phyloP scores from a whole-genome alignment of 2,113 vertebrate genomes.

The Serranochromis macrocephalus region DNA sequence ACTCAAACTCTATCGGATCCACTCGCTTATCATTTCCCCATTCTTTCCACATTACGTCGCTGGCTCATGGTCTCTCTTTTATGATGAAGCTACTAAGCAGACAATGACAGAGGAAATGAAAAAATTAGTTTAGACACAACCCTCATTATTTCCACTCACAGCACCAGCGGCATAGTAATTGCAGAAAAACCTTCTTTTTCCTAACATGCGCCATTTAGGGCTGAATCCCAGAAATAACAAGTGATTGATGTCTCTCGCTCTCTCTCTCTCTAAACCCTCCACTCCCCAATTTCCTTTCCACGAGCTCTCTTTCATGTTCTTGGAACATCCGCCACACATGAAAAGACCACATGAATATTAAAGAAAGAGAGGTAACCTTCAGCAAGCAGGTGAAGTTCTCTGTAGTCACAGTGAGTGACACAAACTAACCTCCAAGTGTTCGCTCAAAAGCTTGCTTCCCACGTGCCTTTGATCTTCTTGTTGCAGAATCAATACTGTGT shows the following conservation, averaged over 20 bases:
- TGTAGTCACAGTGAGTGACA: neutral
- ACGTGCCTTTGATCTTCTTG: neutral
- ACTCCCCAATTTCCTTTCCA: neutral
- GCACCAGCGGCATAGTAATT: neutral
- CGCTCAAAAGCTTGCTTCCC: neutral
- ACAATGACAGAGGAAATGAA: constrained; percentile 27
- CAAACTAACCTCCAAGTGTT: constrained; percentile 4
- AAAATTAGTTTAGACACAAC: constrained; percentile 5
- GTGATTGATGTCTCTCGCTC: constrained; percentile 27
- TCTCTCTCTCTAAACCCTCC: neutral
- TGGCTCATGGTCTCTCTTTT: neutral
- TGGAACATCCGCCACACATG: neutral
- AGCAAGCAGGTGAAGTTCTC: neutral
- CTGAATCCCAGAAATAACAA: neutral
- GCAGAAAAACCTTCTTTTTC: neutral
- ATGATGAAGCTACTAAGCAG: constrained; percentile 9
- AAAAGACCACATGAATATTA: constrained; percentile 24
- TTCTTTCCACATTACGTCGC: neutral
- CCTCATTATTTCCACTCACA: constrained; percentile 24
- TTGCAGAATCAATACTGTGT: constrained; percentile 33
- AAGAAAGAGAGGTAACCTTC: neutral
- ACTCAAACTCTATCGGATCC: neutral
- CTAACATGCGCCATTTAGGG: constrained; percentile 2
- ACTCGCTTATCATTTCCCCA: neutral
- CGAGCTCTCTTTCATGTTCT: constrained; percentile 9